Percentiles rank a stretch among this genome's conserved stretches.
Evolutionary conservation across 1,140 invertebrate species (phyloP).

Genomic region (Acromyrmex echinatior): DNA sequence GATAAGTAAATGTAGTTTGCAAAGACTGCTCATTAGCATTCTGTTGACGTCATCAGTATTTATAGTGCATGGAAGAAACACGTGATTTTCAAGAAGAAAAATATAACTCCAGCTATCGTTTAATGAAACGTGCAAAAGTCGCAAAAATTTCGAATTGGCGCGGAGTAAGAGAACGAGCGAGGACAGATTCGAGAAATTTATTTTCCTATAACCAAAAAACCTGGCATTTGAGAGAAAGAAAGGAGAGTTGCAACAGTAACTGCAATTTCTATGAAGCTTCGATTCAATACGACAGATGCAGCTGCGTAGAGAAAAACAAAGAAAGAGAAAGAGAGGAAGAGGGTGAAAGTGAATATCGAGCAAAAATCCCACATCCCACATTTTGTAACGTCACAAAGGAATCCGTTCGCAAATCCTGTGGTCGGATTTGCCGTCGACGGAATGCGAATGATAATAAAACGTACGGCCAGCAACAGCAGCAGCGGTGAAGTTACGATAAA

Average conservation of each 20-base stretch:
- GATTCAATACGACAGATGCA: conserved; percentile 50
- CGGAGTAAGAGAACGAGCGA: background rate
- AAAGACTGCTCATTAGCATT: background rate
- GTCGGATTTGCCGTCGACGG: conserved; percentile 27
- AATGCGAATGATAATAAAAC: conserved; percentile 61
- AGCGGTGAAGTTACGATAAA: conserved; percentile 40
- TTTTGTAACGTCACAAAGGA: conserved; percentile 40
- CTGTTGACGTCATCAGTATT: background rate
- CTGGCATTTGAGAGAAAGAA: background rate
- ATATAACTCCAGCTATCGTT: conserved; percentile 10
- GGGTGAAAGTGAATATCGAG: background rate
- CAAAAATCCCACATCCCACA: conserved; percentile 39
- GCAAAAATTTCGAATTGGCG: background rate
- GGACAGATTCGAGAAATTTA: conserved; percentile 25
- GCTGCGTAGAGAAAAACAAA: background rate
- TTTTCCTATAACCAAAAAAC: conserved; percentile 18
- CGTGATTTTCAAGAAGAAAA: background rate
- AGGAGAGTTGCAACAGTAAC: background rate
- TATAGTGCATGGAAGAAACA: conserved; percentile 11
- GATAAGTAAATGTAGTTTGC: background rate
- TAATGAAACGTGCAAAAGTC: conserved; percentile 13
- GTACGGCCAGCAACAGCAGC: background rate
- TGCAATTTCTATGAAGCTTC: conserved; percentile 26
- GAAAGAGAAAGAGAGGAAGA: background rate
- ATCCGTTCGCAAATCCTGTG: conserved; percentile 28